Evolutionary conservation across 1,140 invertebrate species (phyloP).

Genomic region (Drosophila ananassae): DNA sequence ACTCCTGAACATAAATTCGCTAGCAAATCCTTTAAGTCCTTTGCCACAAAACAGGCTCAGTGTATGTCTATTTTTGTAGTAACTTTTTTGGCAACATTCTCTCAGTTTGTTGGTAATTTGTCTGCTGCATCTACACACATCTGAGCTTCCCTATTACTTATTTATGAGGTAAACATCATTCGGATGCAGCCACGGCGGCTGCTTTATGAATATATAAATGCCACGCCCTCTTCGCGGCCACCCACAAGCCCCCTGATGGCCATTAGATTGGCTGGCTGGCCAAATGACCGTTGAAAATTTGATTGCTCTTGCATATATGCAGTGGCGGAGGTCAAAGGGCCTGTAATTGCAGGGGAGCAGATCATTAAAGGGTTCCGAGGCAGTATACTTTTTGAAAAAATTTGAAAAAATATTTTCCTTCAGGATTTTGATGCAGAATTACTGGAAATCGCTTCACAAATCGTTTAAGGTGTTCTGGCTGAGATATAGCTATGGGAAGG

Average conservation of each 20-base stretch:
- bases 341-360: background rate
- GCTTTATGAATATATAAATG: conserved; percentile 72
- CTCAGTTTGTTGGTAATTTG: conserved; percentile 61
- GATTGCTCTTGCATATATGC: conserved; percentile 78
- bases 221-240: conserved; percentile 23
- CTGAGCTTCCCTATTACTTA: conserved; percentile 78
- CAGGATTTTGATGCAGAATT: too few relatives aligned
- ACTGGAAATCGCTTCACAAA: too few relatives aligned
- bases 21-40: too few relatives aligned
- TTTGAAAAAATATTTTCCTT: too few relatives aligned
- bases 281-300: conserved; percentile 80
- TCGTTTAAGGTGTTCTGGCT: too few relatives aligned
- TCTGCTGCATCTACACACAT: conserved; percentile 62
- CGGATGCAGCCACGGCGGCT: conserved; percentile 59
- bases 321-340: conserved; percentile 22
- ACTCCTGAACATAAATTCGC: too few relatives aligned
- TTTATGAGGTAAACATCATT: conserved; percentile 82
- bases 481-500: too few relatives aligned
- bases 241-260: conserved; percentile 52
- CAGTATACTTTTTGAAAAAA: too few relatives aligned
- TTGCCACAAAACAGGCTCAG: too few relatives aligned
- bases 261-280: conserved; percentile 75
- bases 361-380: too few relatives aligned
- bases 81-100: conserved; percentile 63
- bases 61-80: too few relatives aligned